Evolutionary conservation across 2,113 vertebrate species (phyloP), one percentile per base, ranked within the genome.

Genomic region (Pica pica): DNA sequence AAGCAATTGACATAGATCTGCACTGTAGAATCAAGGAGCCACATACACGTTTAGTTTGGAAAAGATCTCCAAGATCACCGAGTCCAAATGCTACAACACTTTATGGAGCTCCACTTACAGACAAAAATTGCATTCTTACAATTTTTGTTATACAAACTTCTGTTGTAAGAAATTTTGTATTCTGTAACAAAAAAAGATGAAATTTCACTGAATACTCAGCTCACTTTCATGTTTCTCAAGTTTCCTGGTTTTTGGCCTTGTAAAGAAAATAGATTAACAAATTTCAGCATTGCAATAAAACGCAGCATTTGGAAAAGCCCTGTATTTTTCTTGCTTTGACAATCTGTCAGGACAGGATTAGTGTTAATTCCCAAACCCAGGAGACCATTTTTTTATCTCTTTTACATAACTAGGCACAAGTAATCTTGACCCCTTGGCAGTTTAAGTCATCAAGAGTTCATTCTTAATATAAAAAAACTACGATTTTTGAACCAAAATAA

Each of bases 321-420:
- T 73, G 16, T 57, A 39, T 78, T 94, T 82, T 57, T 24, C 90
- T 67, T 94, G 31, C 67, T 59, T 60, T 95, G 86, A 96, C 84
- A 96, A 85, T 92, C 84, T 85, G 59, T 79, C 80, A 95, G 64
- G 87, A 63, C 9, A 70, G 84, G 82, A 93, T 94, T 94, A 90
- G 39, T 80, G 67, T 61, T 94, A 92, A 95, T 95, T 95, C 70
- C 61, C 74, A 49, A 69, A 64, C 44, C 42, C 78, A 91, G 2
- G 67, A 47, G 44, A 89, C 24, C 16, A 46, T 55, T 89, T 49
- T 88, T 82, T 50, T n/a, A 83, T 82, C 76, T 86, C 49, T 85
- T 83, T 88, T 17, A 30, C 65, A 74, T 89, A 97, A 79, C 26
- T 79, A 95, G 94, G 64, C 75, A 85, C 30, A 92, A 93, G 85